These are phyloP conservation scores for Salvelinus fontinalis DNA, from an alignment of 2,113 vertebrate species.

Conservation along the genomic window DNA sequence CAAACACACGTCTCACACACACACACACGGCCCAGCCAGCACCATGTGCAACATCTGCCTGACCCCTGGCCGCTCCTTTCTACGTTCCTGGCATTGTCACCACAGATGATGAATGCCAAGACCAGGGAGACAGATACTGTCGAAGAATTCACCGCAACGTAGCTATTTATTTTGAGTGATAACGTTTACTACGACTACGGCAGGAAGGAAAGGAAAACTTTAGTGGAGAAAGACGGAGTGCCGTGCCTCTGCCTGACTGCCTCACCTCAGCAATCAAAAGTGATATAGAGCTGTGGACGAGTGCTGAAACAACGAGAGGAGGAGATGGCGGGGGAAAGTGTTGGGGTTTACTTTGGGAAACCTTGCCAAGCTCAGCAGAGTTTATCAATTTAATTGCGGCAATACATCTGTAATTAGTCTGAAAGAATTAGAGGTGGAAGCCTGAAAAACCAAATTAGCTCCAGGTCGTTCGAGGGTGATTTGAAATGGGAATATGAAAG, in stretches of 20 bases:
- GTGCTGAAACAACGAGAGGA: neutral
- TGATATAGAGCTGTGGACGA: no score
- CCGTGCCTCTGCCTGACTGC: neutral
- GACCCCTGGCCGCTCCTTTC: slow-evolving; percentile 60
- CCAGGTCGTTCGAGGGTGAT: slow-evolving; percentile 59
- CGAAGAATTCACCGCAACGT: slow-evolving; percentile 49
- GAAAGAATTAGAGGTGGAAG: slow-evolving; percentile 67
- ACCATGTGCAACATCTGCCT: slow-evolving; percentile 65
- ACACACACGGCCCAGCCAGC: neutral
- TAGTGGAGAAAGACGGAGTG: slow-evolving; percentile 20
- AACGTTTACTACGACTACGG: slow-evolving; percentile 52
- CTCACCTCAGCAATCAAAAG: neutral
- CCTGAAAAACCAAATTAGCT: slow-evolving; percentile 70
- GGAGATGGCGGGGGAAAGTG: neutral
- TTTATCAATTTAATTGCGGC: slow-evolving; percentile 73
- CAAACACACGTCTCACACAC: slow-evolving; percentile 30
- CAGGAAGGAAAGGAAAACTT: neutral
- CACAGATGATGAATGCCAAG: slow-evolving; percentile 59
- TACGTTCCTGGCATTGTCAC: slow-evolving; percentile 63
- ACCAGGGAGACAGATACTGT: slow-evolving; percentile 54
- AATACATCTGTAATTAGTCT: slow-evolving; percentile 71
- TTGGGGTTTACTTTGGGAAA: slow-evolving; percentile 18
- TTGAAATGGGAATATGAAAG: slow-evolving; percentile 47
- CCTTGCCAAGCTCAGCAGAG: slow-evolving; percentile 58
- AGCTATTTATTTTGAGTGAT: slow-evolving; percentile 62